Evolutionary conservation across 2,888 invertebrate species (phyloP).

Genomic region (Selenia dentaria): DNA sequence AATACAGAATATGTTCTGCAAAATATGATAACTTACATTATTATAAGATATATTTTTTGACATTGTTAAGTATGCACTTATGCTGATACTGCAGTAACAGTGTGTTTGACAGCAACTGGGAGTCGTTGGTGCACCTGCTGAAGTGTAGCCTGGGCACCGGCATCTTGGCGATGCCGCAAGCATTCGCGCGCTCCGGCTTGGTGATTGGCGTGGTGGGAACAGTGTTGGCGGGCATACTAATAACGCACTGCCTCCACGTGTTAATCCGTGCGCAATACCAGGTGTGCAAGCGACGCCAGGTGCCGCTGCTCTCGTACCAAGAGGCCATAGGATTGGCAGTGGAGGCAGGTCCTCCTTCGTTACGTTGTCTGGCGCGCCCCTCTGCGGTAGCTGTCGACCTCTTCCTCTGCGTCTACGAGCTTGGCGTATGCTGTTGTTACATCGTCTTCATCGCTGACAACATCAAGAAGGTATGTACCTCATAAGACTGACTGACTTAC

Average conservation of each 20-base stretch:
- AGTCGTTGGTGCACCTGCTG: slow-evolving; percentile 93
- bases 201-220: slow-evolving; percentile 91
- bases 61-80: too few relatives aligned
- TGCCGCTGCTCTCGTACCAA: slow-evolving; percentile 93
- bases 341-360: slow-evolving; percentile 87
- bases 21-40: too few relatives aligned
- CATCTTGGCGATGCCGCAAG: slow-evolving; percentile 96
- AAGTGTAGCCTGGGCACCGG: slow-evolving; percentile 98
- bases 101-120: slow-evolving; percentile 86
- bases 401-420: slow-evolving; percentile 92
- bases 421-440: slow-evolving; percentile 98
- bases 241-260: slow-evolving; percentile 95
- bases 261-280: slow-evolving; percentile 85
- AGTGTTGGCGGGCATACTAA: slow-evolving; percentile 89
- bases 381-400: slow-evolving; percentile 87
- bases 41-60: too few relatives aligned
- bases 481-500: too few relatives aligned
- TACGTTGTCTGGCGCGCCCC: slow-evolving; percentile 85
- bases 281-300: slow-evolving; percentile 84
- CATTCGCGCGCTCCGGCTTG: slow-evolving; percentile 94
- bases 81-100: too few relatives aligned
- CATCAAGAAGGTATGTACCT: slow-evolving; percentile 85
- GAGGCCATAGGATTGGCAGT: slow-evolving; percentile 92
- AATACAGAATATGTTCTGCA: too few relatives aligned
- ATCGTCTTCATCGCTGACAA: slow-evolving; percentile 96